Base-by-base conservation (phyloP, 2,888 invertebrate species). In the Epirrhoe tristata region DNA sequence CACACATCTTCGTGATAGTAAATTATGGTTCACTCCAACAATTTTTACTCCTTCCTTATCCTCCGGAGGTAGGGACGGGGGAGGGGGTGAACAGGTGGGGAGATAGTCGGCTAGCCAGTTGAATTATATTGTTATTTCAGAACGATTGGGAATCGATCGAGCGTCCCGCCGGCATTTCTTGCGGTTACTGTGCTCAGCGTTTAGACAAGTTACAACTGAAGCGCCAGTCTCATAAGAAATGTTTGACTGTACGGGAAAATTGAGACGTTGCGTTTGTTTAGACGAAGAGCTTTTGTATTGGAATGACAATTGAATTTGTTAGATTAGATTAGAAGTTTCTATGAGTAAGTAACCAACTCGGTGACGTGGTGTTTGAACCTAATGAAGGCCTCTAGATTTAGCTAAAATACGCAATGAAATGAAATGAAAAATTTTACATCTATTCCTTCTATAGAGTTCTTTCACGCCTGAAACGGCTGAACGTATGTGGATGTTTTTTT, bases 101-200 rank as follows among this genome's bases (percentile, higher is more conserved):
- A 58, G 69, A 65, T 66, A 69, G 70, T 72, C 73, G 77, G 74
- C 74, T 74, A 75, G 78, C 78, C 79, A 74, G 75, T 81, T 79
- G 82, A 83, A 81, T 81, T 82, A 82, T 82, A 81, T 78, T 79
- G 79, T 81, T 80, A 80, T 81, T 77, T 77, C 76, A 69, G 61
- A 73, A 63, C 74, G 74, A 75, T 74, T 75, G 74, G 74, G 77
- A 76, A 81, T 80, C 78, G 81, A 81, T 81, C 74, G 78, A 66
- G 67, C 71, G 70, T 70, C 70, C 71, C 73, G 60, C 56, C 63
- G 53, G 69, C 67, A 69, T 69, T 65, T 73, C 67, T 71, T 72
- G 71, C 68, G 72, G 76, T 71, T 70, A 67, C 61, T 56, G 56
- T 70, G 70, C 72, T 70, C 66, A 66, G 62, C 61, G 51, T 24